Evolutionary conservation across 2,888 invertebrate genomes (phyloP), one percentile per base, ranked within the genome.

Genomic region (Crocallis elinguaria): DNA sequence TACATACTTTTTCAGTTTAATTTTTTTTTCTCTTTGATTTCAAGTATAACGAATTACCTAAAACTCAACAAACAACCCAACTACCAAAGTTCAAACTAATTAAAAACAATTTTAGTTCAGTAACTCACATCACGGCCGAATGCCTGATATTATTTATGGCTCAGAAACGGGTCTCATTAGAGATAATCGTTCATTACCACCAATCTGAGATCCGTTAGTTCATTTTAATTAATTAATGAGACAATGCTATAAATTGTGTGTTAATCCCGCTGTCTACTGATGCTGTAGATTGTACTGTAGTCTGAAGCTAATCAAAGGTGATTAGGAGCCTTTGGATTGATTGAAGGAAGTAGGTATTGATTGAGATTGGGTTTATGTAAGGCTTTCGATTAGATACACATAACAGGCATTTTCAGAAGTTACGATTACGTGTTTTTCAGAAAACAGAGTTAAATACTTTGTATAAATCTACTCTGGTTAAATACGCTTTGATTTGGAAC

Each of bases 271-370:
- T 27, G 29, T 36, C 37, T 37, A 29, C 23, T 29, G 11, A 16
- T 27, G 7, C 42, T 32, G 46, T 55, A 52, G 36, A 50, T 32
- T 30, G 16, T 9, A 29, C 36, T 43, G 30, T 49, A 25, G 2
- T n/a, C 8, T n/a, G 9, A 3, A 4, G 12, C 29, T 11, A 27
- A 52, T 46, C 42, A 49, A 46, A 46, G 49, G 33, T 50, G 85
- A 86, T 88, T 87, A 86, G 81, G 71, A 75, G 63, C 75, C 36
- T 48, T 53, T 50, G 38, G 38, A 23, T 17, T 21, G 2, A 36
- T 36, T 36, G 36, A 17, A 3, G 29, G 1, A 14, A 21, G 25
- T 12, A 38, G 2, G 29, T 1, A 11, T n/a, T n/a, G n/a, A n/a
- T n/a, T n/a, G n/a, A n/a, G n/a, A n/a, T n/a, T n/a, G n/a, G n/a